phyloP scores from a whole-genome alignment of 2,888 invertebrate genomes.

The Chloroclystis v-ata region DNA sequence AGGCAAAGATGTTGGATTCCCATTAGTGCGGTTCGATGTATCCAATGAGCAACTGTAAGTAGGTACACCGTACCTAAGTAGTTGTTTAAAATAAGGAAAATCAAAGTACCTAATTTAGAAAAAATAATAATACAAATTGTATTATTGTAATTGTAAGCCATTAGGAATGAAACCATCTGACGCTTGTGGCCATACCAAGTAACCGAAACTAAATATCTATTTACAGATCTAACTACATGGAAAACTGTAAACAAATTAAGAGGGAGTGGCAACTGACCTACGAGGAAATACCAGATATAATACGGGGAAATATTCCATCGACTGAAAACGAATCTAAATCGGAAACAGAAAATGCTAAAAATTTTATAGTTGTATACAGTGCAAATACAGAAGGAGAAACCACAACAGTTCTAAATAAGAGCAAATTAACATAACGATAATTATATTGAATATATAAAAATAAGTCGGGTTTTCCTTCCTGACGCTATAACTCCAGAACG shows the following conservation, averaged over 20 bases:
- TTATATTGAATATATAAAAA: background rate
- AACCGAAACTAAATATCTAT: too few relatives aligned
- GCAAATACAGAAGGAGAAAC: constrained; percentile 30
- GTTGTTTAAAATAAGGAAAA: too few relatives aligned
- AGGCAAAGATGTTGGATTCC: constrained; percentile 54
- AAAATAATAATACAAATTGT: too few relatives aligned
- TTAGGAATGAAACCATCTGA: too few relatives aligned
- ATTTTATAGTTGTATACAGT: constrained; percentile 47
- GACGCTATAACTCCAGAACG: too few relatives aligned
- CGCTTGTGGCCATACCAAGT: too few relatives aligned
- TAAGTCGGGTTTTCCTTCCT: too few relatives aligned
- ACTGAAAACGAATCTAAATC: background rate
- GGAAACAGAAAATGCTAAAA: constrained; percentile 8
- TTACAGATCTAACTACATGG: constrained; percentile 51
- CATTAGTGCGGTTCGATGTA: constrained; percentile 61
- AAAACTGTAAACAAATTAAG: constrained; percentile 47
- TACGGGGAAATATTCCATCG: constrained; percentile 10
- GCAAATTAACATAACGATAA: constrained; percentile 26
- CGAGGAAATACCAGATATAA: constrained; percentile 41
- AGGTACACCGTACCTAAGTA: background rate
- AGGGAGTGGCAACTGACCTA: constrained; percentile 62
- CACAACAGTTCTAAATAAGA: constrained; percentile 14
- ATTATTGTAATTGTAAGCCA: too few relatives aligned
- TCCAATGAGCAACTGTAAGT: constrained; percentile 51
- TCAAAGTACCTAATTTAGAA: too few relatives aligned